Conservation (phyloP, 2,113 vertebrate species). For the Atrichornis clamosus region DNA sequence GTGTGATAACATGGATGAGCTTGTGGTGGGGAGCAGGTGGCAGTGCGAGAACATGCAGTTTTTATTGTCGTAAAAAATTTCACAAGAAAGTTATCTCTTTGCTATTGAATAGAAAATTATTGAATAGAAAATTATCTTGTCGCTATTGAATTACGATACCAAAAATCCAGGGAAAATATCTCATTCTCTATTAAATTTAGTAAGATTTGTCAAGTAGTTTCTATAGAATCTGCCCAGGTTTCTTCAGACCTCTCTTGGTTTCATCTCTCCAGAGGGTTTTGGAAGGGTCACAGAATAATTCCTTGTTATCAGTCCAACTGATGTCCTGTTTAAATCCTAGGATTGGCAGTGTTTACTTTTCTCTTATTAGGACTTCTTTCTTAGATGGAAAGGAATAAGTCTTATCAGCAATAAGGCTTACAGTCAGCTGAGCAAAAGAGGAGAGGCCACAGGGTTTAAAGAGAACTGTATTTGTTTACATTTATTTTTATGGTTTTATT, state of each 20-base stretch:
- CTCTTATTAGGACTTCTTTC: not conserved
- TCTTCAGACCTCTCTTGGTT: not conserved
- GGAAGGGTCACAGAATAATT: not conserved
- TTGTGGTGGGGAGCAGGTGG: constrained; percentile 8
- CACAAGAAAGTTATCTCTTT: not conserved
- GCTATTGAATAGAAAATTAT: not conserved
- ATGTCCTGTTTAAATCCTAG: not conserved
- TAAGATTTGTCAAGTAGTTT: not conserved
- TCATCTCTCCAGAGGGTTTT: not conserved
- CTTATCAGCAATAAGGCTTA: not conserved
- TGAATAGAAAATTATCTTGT: constrained; percentile 12
- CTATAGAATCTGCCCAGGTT: not conserved
- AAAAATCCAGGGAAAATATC: not conserved
- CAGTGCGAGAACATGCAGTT: not conserved
- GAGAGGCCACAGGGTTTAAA: not conserved
- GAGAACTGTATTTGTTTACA: not conserved
- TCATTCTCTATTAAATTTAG: not conserved
- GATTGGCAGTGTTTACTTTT: not conserved
- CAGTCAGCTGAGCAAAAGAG: not conserved
- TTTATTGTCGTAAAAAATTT: not conserved
- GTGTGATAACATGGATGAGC: not conserved
- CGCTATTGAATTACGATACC: not conserved
- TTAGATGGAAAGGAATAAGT: not conserved
- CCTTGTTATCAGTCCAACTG: not conserved
- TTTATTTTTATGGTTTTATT: not conserved